A percentile compares a stretch with the other conserved stretches of the same genome.
phyloP scores from a whole-genome alignment of 2,113 vertebrate genomes.

The Anser cygnoides region DNA sequence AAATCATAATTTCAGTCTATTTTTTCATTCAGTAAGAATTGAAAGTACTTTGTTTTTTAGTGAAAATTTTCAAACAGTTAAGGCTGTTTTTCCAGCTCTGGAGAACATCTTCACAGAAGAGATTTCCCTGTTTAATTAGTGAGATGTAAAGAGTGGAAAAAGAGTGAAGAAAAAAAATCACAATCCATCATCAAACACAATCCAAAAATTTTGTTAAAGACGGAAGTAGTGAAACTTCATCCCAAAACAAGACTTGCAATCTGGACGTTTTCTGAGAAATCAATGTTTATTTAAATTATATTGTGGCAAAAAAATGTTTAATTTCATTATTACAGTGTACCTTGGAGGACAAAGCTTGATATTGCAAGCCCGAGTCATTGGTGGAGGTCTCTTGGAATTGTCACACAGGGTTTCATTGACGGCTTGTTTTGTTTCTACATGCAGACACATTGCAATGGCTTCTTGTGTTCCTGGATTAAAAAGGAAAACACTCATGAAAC shows the following conservation, averaged over 20 bases:
- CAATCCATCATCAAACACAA: neutral
- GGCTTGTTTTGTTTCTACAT: slow-evolving; percentile 71
- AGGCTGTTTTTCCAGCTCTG: neutral
- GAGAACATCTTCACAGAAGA: neutral
- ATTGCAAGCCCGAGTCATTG: slow-evolving; percentile 83
- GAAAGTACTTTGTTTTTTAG: neutral
- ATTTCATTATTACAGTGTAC: slow-evolving; percentile 56
- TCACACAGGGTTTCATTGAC: slow-evolving; percentile 83
- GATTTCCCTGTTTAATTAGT: slow-evolving; percentile 24
- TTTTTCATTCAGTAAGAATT: neutral
- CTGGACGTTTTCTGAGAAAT: neutral
- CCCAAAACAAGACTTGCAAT: neutral
- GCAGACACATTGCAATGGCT: slow-evolving; percentile 86
- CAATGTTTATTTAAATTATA: neutral
- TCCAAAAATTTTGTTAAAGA: slow-evolving; percentile 2
- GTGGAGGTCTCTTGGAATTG: slow-evolving; percentile 75
- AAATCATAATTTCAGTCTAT: neutral
- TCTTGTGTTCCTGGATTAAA: slow-evolving; percentile 82
- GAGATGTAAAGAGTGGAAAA: slow-evolving; percentile 9
- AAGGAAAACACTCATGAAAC: neutral
- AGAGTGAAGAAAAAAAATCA: neutral
- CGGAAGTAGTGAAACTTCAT: slow-evolving; percentile 31
- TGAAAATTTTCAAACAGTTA: neutral
- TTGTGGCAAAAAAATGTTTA: no score
- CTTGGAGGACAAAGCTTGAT: slow-evolving; percentile 84